phyloP scores from a whole-genome alignment of 2,797 vertebrate genomes.

The Hydrolagus colliei region DNA sequence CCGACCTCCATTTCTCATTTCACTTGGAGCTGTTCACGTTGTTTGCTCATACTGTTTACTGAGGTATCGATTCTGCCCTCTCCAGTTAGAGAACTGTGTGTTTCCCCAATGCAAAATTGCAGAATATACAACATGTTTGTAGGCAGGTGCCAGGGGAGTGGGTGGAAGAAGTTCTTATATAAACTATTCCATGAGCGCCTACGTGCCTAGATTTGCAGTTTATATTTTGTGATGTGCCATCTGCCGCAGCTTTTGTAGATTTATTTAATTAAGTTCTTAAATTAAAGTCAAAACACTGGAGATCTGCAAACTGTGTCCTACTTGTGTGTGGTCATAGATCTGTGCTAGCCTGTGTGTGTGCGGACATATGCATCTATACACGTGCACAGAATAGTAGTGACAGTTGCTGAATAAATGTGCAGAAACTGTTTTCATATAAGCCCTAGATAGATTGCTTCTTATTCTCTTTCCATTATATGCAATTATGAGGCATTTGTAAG shows the following conservation, averaged over 20 bases:
- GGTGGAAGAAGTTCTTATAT: too few relatives aligned
- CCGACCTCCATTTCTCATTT: too few relatives aligned
- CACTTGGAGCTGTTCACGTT: too few relatives aligned
- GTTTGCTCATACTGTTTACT: too few relatives aligned
- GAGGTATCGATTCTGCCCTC: too few relatives aligned
- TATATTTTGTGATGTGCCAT: not conserved
- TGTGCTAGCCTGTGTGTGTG: not conserved
- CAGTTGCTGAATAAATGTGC: not conserved
- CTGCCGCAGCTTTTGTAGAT: not conserved
- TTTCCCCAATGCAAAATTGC: too few relatives aligned
- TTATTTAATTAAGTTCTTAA: constrained; percentile 16
- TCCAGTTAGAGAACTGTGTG: too few relatives aligned
- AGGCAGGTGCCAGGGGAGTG: too few relatives aligned
- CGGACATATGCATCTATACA: not conserved
- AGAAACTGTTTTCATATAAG: not conserved
- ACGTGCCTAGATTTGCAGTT: not conserved
- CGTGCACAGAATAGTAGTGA: not conserved
- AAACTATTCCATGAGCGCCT: not conserved
- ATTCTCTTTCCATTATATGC: not conserved
- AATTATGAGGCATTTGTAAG: not conserved
- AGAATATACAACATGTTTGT: too few relatives aligned
- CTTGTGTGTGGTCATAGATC: not conserved
- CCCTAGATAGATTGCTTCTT: not conserved
- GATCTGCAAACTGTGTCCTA: not conserved
- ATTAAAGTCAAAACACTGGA: constrained; percentile 7